Base-by-base conservation (phyloP, 1,140 invertebrate species). In the Argopecten irradians region DNA sequence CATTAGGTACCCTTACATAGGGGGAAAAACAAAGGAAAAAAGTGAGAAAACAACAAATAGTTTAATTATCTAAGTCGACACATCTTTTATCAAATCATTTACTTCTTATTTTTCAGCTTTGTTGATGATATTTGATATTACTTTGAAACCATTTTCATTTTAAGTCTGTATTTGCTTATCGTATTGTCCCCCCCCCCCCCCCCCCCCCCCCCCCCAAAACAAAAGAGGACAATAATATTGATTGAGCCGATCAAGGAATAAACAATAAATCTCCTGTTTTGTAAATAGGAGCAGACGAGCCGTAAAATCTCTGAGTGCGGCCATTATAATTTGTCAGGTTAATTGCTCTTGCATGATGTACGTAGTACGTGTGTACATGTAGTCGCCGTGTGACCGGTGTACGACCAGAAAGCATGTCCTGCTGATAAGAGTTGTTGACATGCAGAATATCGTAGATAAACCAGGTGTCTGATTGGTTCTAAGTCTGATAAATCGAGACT, bases 321-420 rank as follows among this genome's bases (percentile, higher is more conserved):
- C 55, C 55, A 71, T 71, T 71, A 71, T n/a, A 71, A 28, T 71
- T 28, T 71, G 55, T 71, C 55, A 71, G 55, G 55, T 71, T 71
- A 71, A 71, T 71, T 71, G 55, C 55, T 71, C 55, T 71, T 71
- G 55, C 55, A 71, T 71, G 55, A 71, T 71, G 55, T 71, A 39
- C 36, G n/a, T n/a, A 39, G 36, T 39, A 39, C 22, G 55, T 8
- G 55, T 16, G 55, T 28, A 71, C 55, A 71, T 71, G 55, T 71
- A 71, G 22, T n/a, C 28, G 19, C 16, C 22, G n/a, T n/a, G 36
- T 39, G 36, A 39, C 36, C 36, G 5, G 55, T 71, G 19, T 71
- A n/a, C n/a, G 22, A n/a, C 22, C n/a, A 71, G 55, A 46, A 19
- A 71, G n/a, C 55, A 71, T 71, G 55, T 71, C 55, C 55, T 16